These are phyloP conservation scores for Merops nubicus DNA, from an alignment of 2,113 vertebrate genomes.

Conservation along the genomic window DNA sequence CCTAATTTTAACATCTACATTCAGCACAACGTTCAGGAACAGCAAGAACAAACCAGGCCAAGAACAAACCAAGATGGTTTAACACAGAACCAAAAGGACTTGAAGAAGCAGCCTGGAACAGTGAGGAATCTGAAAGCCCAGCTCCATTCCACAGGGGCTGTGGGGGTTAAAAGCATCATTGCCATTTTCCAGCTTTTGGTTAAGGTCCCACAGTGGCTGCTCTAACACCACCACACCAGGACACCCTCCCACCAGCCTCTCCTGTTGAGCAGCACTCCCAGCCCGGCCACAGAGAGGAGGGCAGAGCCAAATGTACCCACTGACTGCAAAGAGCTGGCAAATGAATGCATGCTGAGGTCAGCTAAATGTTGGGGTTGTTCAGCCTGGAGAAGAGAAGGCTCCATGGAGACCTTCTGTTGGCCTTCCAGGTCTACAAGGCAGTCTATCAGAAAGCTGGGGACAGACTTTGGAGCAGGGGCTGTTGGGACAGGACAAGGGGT, in stretches of 20 bases:
- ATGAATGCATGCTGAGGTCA: background rate
- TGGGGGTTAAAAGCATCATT: background rate
- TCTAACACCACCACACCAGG: background rate
- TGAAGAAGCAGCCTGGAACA: too few species aligned
- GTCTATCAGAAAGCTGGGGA: too few species aligned
- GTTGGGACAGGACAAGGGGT: too few species aligned
- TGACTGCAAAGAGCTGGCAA: background rate
- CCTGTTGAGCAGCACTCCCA: accelerated
- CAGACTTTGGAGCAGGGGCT: too few species aligned
- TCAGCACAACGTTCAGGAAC: background rate
- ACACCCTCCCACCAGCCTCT: background rate
- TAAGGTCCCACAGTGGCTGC: background rate
- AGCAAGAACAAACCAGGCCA: background rate
- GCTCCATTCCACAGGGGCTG: background rate
- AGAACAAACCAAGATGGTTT: background rate
- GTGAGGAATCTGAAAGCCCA: background rate
- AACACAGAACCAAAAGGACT: background rate
- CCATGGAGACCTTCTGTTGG: too few species aligned
- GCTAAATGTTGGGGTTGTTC: background rate
- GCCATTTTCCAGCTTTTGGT: background rate
- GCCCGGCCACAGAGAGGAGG: background rate
- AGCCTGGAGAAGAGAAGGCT: too few species aligned
- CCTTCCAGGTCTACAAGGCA: too few species aligned
- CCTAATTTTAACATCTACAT: background rate
- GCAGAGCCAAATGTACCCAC: background rate